Percentiles rank a stretch among this genome's conserved stretches.
These are phyloP conservation scores for Cyanoderma ruficeps DNA, from an alignment of 2,113 vertebrate genomes.

Conservation along the genomic window DNA sequence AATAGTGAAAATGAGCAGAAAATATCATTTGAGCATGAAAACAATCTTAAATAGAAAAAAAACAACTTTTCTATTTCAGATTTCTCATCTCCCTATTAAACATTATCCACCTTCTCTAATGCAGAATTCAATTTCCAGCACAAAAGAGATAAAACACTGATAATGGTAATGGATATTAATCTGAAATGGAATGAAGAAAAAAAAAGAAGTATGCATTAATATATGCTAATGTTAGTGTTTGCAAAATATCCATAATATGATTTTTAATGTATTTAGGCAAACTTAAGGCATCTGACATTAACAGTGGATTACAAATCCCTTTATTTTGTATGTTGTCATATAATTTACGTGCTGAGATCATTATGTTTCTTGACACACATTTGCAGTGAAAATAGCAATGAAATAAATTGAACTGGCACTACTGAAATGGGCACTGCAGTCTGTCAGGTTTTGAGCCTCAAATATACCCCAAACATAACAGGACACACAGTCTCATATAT, in stretches of 20 bases:
- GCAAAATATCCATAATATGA: conserved; percentile 62
- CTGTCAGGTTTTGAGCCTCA: background rate
- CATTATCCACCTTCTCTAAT: conserved; percentile 62
- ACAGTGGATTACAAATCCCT: conserved; percentile 63
- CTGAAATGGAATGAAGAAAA: conserved; percentile 59
- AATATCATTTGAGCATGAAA: conserved; percentile 35
- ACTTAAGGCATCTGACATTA: conserved; percentile 67
- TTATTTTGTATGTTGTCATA: conserved; percentile 36
- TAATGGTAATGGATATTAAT: conserved; percentile 74
- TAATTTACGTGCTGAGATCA: conserved; percentile 64
- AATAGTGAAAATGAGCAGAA: conserved; percentile 18
- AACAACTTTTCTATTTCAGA: conserved; percentile 5
- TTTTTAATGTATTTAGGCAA: conserved; percentile 77
- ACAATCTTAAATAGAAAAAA: background rate
- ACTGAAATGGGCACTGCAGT: background rate
- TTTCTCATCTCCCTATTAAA: conserved; percentile 66
- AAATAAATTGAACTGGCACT: conserved; percentile 47
- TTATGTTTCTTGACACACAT: conserved; percentile 47
- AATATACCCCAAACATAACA: background rate
- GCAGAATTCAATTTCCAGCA: conserved; percentile 67
- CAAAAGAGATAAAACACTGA: conserved; percentile 60
- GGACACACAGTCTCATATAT: background rate
- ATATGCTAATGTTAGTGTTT: conserved; percentile 67
- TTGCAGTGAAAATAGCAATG: conserved; percentile 47
- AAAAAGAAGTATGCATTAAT: conserved; percentile 57